Evolutionary conservation across 2,797 vertebrate genomes (phyloP).

Genomic region (Takifugu rubripes): DNA sequence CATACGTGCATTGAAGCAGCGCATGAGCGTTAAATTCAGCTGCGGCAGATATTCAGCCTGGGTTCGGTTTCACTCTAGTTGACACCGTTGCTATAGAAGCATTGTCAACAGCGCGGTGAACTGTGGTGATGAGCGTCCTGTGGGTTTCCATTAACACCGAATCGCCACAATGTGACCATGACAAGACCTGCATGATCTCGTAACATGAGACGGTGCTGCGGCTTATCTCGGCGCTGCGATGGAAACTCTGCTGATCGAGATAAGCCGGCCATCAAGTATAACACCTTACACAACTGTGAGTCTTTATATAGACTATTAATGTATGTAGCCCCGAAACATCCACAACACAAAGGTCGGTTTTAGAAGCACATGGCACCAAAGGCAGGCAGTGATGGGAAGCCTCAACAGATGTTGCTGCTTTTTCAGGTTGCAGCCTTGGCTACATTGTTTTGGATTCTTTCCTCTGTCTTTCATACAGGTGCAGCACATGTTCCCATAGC

Average conservation of each 20-base stretch:
- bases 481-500: no score
- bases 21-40: constrained; percentile 19
- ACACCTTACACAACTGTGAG: constrained; percentile 45
- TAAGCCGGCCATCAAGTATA: constrained; percentile 52
- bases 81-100: constrained; percentile 49
- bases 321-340: constrained; percentile 42
- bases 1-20: constrained; percentile 34
- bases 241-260: constrained; percentile 58
- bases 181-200: constrained; percentile 45
- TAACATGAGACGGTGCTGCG: constrained; percentile 39
- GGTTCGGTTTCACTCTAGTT: constrained; percentile 14
- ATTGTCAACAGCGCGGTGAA: constrained; percentile 42
- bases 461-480: no score
- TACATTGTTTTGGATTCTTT: no score
- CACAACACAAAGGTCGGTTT: constrained; percentile 52
- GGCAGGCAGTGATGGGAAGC: constrained; percentile 1
- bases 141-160: constrained; percentile 40
- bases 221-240: constrained; percentile 49
- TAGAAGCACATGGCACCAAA: constrained; percentile 14
- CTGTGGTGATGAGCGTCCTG: constrained; percentile 13
- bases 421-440: not conserved
- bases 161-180: constrained; percentile 34
- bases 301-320: constrained; percentile 60
- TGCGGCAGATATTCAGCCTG: constrained; percentile 23
- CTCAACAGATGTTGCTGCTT: constrained; percentile 33